Evolutionary conservation across 2,113 vertebrate species (phyloP), one percentile per base, ranked within the genome.

Genomic region (Cisticola juncidis): DNA sequence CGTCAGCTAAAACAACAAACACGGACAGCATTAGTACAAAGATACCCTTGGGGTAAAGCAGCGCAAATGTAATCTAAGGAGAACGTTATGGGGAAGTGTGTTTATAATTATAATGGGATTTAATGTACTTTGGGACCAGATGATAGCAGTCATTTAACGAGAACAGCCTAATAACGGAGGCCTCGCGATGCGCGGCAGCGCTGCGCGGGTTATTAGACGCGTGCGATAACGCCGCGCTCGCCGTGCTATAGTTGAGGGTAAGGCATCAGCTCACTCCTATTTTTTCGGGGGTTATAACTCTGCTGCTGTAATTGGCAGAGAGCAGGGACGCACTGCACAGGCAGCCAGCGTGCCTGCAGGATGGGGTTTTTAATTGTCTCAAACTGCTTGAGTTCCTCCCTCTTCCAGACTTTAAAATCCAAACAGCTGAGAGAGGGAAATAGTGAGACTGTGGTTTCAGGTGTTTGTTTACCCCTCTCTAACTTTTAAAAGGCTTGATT

Each of bases 41-140:
- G 97, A 97, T 94, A 86, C 97, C 98, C 97, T 95, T 90, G 97
- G 98, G 98, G 96, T 91, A 94, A 91, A 70, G 96, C 95, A 90
- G 89, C 83, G 85, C 89, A 93, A 97, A 96, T 97, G 97, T 95
- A 97, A 97, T 97, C 97, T 95, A 96, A 97, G 89, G 94, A 33
- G 95, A 94, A 97, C 94, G 97, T 97, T 96, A 94, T 95, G 94
- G 97, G 96, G 93, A 97, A 97, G 97, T 95, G 97, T 98, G 98
- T 96, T 97, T 95, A 98, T 98, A 98, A 98, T 98, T 98, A 97
- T 98, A 98, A 98, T 97, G 96, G 97, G 97, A 97, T 97, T 98
- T 98, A 96, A 98, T 98, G 98, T 98, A 98, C 96, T 97, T 92
- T 81, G 97, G 97, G 97, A 97, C 83, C 97, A 97, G 97, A 97